A percentile compares a stretch with the other conserved stretches of the same genome.
phyloP scores from a whole-genome alignment of 2,113 vertebrate genomes.

The Salvelinus sp. region DNA sequence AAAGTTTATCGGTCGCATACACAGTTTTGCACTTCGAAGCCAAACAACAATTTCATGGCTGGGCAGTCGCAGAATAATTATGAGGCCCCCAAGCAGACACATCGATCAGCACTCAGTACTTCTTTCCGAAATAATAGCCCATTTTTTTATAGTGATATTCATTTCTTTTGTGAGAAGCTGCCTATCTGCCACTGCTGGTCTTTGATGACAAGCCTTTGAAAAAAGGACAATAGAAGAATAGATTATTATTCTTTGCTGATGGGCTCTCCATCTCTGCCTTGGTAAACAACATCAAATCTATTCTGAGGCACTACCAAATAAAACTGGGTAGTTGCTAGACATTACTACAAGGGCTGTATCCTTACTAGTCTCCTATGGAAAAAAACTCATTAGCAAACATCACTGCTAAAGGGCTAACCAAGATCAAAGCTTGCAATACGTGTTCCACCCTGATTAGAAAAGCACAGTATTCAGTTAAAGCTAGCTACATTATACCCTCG shows the following conservation, averaged over 20 bases:
- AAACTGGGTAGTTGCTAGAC: too few species aligned
- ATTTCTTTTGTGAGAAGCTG: conserved; percentile 30
- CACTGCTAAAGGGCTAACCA: too few species aligned
- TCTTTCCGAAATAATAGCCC: conserved; percentile 29
- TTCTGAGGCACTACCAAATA: too few species aligned
- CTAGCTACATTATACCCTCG: too few species aligned
- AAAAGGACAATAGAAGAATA: conserved; percentile 7
- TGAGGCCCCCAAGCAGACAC: conserved; percentile 40
- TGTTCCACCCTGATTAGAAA: too few species aligned
- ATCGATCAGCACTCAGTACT: conserved; percentile 45
- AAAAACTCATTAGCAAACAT: too few species aligned
- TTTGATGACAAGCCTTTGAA: background rate
- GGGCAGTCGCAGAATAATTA: conserved; percentile 60
- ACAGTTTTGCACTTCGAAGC: background rate
- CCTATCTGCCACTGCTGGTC: conserved; percentile 13
- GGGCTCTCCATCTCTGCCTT: background rate
- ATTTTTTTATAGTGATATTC: conserved; percentile 1
- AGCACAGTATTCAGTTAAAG: too few species aligned
- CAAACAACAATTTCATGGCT: conserved; percentile 68
- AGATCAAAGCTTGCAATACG: too few species aligned
- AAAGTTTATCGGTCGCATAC: too few species aligned
- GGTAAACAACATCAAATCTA: background rate
- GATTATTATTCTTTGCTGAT: conserved; percentile 9
- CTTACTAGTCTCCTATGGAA: too few species aligned
- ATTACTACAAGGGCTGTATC: too few species aligned